These are phyloP conservation scores for Dendrophyllia cribrosa DNA, from an alignment of 64 coral and sea anemone species.

Conservation along the genomic window DNA sequence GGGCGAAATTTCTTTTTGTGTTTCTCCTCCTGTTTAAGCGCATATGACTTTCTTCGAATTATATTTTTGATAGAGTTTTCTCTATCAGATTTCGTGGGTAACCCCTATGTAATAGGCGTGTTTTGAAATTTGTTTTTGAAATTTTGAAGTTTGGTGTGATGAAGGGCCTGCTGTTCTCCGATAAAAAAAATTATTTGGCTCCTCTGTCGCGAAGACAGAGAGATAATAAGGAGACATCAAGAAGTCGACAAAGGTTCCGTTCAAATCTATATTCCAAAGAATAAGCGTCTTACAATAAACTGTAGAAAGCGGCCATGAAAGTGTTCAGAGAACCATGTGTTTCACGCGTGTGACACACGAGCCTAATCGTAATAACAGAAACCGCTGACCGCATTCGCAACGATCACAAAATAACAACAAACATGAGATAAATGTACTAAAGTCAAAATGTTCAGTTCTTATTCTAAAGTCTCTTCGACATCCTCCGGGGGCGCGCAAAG, in stretches of 20 bases:
- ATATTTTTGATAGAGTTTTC: too few relatives aligned
- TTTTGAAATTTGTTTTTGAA: too few relatives aligned
- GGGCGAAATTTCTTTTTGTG: too few relatives aligned
- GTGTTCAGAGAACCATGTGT: background rate
- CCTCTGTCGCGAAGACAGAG: slow-evolving; percentile 11
- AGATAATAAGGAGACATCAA: background rate
- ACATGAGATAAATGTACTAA: background rate
- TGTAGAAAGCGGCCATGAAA: background rate
- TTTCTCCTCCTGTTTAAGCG: too few relatives aligned
- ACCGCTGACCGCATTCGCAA: slow-evolving; percentile 36
- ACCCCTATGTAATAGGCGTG: too few relatives aligned
- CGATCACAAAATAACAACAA: background rate
- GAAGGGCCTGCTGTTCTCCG: too few relatives aligned
- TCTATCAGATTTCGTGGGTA: too few relatives aligned
- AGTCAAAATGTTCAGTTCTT: slow-evolving; percentile 14
- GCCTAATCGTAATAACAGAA: slow-evolving; percentile 1
- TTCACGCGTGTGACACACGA: background rate
- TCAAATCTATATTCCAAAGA: background rate
- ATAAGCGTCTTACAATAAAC: background rate
- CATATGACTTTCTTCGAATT: too few relatives aligned
- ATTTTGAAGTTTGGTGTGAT: too few relatives aligned
- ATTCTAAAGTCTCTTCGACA: slow-evolving; percentile 40
- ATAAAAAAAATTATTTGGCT: too few relatives aligned
- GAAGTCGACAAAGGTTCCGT: background rate
- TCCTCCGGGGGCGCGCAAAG: slow-evolving; percentile 52